Percentiles rank a stretch among this genome's conserved stretches.
Evolutionary conservation across 2,113 vertebrate genomes (phyloP).

Genomic region (Brachyistius frenatus): DNA sequence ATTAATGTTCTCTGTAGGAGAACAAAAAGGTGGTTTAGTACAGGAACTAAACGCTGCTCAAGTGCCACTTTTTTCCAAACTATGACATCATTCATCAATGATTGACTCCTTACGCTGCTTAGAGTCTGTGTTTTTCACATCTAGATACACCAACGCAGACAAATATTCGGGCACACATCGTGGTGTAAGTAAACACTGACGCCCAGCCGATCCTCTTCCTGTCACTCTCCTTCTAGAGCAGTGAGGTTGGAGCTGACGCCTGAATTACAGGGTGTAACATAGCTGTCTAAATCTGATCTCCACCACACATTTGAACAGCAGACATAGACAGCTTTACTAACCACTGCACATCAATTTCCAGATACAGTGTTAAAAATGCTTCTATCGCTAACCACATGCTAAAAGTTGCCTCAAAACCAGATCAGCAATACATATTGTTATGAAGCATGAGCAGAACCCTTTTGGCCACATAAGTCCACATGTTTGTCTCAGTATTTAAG

Average conservation of each 20-base stretch:
- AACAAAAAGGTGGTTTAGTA: neutral
- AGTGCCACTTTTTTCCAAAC: neutral
- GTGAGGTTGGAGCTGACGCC: constrained; percentile 57
- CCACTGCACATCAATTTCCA: constrained; percentile 53
- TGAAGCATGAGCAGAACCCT: constrained; percentile 2
- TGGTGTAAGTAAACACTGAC: constrained; percentile 33
- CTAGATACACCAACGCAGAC: constrained; percentile 17
- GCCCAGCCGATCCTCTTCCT: constrained; percentile 44
- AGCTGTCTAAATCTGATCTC: constrained; percentile 69
- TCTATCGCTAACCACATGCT: constrained; percentile 39
- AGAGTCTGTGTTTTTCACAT: constrained; percentile 15
- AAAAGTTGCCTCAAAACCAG: constrained; percentile 31
- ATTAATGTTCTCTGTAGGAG: neutral
- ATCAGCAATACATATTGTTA: constrained; percentile 13
- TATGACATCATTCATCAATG: neutral
- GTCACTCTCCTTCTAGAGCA: constrained; percentile 58
- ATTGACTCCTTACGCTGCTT: neutral
- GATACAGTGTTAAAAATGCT: constrained; percentile 53
- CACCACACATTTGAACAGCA: constrained; percentile 68
- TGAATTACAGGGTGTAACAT: constrained; percentile 76
- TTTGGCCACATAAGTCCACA: neutral
- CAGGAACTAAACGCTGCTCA: too few relatives aligned
- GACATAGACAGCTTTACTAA: constrained; percentile 58
- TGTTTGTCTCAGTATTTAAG: neutral
- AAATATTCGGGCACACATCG: constrained; percentile 5